Percentiles rank a stretch among this genome's conserved stretches.
Evolutionary conservation across 2,888 invertebrate genomes (phyloP).

Genomic region (Hemaris fuciformis): DNA sequence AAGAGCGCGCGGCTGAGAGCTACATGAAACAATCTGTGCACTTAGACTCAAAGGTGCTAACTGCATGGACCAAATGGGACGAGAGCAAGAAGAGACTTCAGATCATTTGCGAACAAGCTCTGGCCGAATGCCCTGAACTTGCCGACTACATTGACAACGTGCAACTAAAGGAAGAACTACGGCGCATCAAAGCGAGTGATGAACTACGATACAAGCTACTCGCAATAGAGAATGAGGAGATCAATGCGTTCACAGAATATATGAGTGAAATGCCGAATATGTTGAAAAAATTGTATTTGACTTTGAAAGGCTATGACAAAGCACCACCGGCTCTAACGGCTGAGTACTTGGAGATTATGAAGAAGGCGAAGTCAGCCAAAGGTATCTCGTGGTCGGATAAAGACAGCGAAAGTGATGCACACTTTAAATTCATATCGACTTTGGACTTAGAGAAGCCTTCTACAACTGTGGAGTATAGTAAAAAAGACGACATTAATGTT

Average conservation of each 20-base stretch:
- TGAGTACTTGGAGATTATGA: slow-evolving; percentile 82
- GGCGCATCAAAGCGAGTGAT: slow-evolving; percentile 65
- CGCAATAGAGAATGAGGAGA: slow-evolving; percentile 72
- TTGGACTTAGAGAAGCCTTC: slow-evolving; percentile 57
- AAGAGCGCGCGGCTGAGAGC: slow-evolving; percentile 63
- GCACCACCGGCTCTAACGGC: slow-evolving; percentile 78
- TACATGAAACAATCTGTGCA: slow-evolving; percentile 57
- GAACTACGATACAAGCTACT: slow-evolving; percentile 56
- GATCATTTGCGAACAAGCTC: slow-evolving; percentile 45
- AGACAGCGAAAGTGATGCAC: slow-evolving; percentile 47
- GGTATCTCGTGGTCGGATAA: slow-evolving; percentile 83
- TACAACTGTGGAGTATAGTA: slow-evolving; percentile 39
- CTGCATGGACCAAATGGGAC: slow-evolving; percentile 56
- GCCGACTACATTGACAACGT: slow-evolving; percentile 50
- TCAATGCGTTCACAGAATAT: slow-evolving; percentile 74
- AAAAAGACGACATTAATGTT: slow-evolving; percentile 36
- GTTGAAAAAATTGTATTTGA: slow-evolving; percentile 81
- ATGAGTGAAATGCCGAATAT: slow-evolving; percentile 76
- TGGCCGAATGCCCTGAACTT: slow-evolving; percentile 50
- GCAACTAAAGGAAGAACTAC: slow-evolving; percentile 53
- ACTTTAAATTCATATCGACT: slow-evolving; percentile 59
- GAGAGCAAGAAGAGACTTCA: slow-evolving; percentile 49
- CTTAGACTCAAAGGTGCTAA: slow-evolving; percentile 56
- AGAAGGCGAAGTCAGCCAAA: slow-evolving; percentile 81
- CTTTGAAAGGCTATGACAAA: slow-evolving; percentile 81